phyloP scores from a whole-genome alignment of 2,888 invertebrate genomes.

The Seira sanloemensis region DNA sequence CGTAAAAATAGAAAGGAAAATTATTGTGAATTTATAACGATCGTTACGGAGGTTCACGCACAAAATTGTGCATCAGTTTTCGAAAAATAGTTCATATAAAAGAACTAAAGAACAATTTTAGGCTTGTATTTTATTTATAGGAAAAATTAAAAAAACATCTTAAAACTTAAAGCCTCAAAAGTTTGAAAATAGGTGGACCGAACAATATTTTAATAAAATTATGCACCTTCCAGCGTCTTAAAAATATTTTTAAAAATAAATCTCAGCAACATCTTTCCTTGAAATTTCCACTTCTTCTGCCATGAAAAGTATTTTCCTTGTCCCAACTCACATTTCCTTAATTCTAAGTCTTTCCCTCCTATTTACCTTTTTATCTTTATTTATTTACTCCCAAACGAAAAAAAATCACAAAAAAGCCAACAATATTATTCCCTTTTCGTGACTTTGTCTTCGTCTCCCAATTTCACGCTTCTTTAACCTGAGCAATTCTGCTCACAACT shows the following conservation, averaged over 20 bases:
- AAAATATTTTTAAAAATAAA: conserved; percentile 1
- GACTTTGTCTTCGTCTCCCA: not conserved
- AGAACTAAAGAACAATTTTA: no score
- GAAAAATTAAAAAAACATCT: conserved; percentile 16
- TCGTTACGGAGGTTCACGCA: no score
- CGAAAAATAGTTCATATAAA: no score
- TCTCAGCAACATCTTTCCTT: no score
- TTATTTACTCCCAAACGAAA: no score
- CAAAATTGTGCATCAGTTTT: no score
- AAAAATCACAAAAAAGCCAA: not conserved
- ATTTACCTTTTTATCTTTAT: no score
- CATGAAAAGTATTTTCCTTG: no score
- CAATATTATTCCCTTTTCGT: not conserved
- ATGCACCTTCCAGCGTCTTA: conserved; percentile 2
- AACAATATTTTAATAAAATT: not conserved
- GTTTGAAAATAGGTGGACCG: conserved; percentile 9
- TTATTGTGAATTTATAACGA: no score
- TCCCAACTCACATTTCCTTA: no score
- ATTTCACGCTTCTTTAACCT: not conserved
- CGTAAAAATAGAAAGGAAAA: no score
- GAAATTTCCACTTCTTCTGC: not conserved
- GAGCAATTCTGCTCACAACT: not conserved
- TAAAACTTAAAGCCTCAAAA: conserved; percentile 23
- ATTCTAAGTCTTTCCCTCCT: not conserved
- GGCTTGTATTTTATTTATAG: no score